These are phyloP conservation scores for Caenorhabditis inopinata DNA, from an alignment of 1,140 invertebrate genomes.

Conservation along the genomic window DNA sequence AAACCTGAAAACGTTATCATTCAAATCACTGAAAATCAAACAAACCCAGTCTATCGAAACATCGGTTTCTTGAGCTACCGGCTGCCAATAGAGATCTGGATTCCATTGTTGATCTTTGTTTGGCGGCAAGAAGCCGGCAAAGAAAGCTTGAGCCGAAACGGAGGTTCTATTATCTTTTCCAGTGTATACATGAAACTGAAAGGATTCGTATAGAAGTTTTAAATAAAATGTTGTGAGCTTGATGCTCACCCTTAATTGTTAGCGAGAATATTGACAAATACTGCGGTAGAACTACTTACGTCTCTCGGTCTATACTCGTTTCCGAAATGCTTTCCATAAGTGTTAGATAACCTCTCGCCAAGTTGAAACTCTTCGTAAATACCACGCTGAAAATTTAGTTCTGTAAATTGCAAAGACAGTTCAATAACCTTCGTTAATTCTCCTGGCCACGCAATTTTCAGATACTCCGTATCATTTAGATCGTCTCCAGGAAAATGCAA, in stretches of 20 bases:
- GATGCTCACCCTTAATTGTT: too few species aligned
- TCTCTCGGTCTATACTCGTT: neutral
- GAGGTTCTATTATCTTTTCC: slow-evolving; percentile 34
- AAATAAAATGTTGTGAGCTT: too few species aligned
- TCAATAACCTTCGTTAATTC: slow-evolving; percentile 18
- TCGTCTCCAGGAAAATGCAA: neutral
- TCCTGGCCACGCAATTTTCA: neutral
- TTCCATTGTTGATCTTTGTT: slow-evolving; percentile 16
- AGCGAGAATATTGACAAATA: too few species aligned
- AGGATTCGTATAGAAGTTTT: neutral
- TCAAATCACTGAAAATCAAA: neutral
- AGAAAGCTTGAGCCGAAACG: slow-evolving; percentile 4
- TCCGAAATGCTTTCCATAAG: slow-evolving; percentile 30
- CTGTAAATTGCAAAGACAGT: neutral
- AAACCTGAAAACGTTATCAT: slow-evolving; percentile 25
- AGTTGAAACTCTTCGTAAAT: slow-evolving; percentile 18
- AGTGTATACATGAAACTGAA: slow-evolving; percentile 6
- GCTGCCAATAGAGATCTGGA: neutral
- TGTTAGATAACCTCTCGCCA: neutral
- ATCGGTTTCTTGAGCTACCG: slow-evolving; percentile 1
- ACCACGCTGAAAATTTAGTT: slow-evolving; percentile 1
- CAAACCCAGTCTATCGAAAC: slow-evolving; percentile 14
- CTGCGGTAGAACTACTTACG: neutral
- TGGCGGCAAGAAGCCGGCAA: slow-evolving; percentile 18
- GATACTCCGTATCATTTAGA: neutral